Conservation (phyloP, 1,140 invertebrate genomes). For the Phocides pigmalion region DNA sequence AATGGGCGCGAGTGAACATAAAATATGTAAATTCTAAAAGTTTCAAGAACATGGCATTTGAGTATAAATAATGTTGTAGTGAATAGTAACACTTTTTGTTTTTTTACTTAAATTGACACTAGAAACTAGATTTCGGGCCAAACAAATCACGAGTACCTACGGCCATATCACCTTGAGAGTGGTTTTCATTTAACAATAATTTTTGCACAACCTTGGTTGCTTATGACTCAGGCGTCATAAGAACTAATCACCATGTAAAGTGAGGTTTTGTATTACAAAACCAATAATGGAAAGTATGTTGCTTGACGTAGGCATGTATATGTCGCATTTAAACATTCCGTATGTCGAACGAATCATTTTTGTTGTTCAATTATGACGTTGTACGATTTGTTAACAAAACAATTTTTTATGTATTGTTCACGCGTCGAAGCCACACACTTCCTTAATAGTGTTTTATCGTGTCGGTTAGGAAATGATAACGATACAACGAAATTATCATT, state of each 20-base stretch:
- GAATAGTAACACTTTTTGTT: too few relatives aligned
- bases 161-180: constrained; percentile 49
- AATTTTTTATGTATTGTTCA: constrained; percentile 2
- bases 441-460: constrained; percentile 19
- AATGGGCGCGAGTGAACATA: too few relatives aligned
- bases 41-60: too few relatives aligned
- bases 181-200: constrained; percentile 55
- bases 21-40: too few relatives aligned
- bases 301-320: not conserved
- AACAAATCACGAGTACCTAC: constrained; percentile 16
- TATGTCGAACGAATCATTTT: too few relatives aligned
- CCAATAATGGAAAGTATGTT: constrained; percentile 43
- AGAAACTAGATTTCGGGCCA: constrained; percentile 1
- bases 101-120: too few relatives aligned
- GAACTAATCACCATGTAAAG: constrained; percentile 53
- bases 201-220: constrained; percentile 55
- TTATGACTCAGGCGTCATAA: constrained; percentile 51
- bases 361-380: too few relatives aligned
- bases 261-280: constrained; percentile 47
- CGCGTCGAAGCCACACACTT: constrained; percentile 13
- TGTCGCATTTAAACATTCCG: too few relatives aligned
- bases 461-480: constrained; percentile 29
- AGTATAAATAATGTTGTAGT: too few relatives aligned
- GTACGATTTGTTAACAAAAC: not conserved
- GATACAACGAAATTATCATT: constrained; percentile 22